phyloP scores from a whole-genome alignment of 2,113 vertebrate species.

The Chunga burmeisteri region DNA sequence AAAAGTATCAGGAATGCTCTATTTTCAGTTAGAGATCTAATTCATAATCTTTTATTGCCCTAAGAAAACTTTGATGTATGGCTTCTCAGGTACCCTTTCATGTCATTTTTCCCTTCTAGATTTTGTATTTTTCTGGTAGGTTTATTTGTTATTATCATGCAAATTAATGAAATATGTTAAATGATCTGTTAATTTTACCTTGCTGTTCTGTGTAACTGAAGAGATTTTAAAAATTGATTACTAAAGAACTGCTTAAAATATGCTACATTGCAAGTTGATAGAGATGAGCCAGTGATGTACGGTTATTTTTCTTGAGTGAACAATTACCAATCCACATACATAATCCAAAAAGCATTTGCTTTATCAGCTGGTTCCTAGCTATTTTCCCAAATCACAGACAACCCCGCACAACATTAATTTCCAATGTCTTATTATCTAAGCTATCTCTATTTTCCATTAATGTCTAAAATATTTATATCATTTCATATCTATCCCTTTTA shows the following conservation, averaged over 20 bases:
- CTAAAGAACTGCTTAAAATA: neutral
- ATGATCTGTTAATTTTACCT: neutral
- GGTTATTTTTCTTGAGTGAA: neutral
- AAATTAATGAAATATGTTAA: neutral
- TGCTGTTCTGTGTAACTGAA: neutral
- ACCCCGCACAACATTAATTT: neutral
- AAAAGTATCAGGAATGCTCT: fast-evolving
- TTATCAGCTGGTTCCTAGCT: neutral
- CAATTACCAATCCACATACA: neutral
- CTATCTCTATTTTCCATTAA: neutral
- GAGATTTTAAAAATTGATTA: neutral
- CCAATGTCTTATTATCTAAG: neutral
- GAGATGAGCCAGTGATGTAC: neutral
- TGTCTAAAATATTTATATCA: neutral
- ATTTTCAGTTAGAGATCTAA: neutral
- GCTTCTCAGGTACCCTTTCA: neutral
- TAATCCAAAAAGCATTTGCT: neutral
- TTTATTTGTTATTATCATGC: neutral
- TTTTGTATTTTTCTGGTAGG: neutral
- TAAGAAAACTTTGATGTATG: neutral
- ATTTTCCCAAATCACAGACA: neutral
- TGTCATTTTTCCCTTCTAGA: neutral
- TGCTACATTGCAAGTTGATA: neutral
- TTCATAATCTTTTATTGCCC: neutral
- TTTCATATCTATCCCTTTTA: neutral